Evolutionary conservation across 2,888 invertebrate genomes (phyloP).

Genomic region (Tricholauxania praeusta): DNA sequence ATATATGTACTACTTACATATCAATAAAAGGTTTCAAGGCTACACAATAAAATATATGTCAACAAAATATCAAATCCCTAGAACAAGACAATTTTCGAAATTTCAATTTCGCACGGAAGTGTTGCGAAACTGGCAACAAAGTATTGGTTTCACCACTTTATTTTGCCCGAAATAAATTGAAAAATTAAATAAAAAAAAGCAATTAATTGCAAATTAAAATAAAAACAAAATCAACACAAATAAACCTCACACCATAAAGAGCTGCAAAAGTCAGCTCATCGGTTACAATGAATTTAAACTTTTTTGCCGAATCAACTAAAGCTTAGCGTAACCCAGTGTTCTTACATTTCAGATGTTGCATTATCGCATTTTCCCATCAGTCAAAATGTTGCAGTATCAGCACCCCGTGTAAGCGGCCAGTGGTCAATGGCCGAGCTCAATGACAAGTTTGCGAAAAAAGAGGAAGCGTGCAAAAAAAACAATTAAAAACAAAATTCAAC

Average conservation of each 20-base stretch:
- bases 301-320: neutral
- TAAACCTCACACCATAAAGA: too few relatives aligned
- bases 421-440: conserved; percentile 28
- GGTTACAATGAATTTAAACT: conserved; percentile 26
- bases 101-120: too few relatives aligned
- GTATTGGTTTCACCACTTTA: too few relatives aligned
- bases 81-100: too few relatives aligned
- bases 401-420: neutral
- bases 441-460: neutral
- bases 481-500: neutral
- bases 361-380: conserved; percentile 6
- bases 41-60: too few relatives aligned
- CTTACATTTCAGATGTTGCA: too few relatives aligned
- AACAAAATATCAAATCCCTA: too few relatives aligned
- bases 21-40: too few relatives aligned
- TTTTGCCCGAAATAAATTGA: neutral
- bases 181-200: neutral
- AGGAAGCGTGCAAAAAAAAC: neutral
- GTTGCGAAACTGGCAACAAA: too few relatives aligned
- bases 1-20: too few relatives aligned
- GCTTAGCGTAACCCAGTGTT: neutral
- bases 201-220: neutral
- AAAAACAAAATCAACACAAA: too few relatives aligned
- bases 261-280: neutral
- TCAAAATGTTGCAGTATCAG: conserved; percentile 3